Evolutionary conservation across 2,113 vertebrate species (phyloP).

Genomic region (Labeo rohita): DNA sequence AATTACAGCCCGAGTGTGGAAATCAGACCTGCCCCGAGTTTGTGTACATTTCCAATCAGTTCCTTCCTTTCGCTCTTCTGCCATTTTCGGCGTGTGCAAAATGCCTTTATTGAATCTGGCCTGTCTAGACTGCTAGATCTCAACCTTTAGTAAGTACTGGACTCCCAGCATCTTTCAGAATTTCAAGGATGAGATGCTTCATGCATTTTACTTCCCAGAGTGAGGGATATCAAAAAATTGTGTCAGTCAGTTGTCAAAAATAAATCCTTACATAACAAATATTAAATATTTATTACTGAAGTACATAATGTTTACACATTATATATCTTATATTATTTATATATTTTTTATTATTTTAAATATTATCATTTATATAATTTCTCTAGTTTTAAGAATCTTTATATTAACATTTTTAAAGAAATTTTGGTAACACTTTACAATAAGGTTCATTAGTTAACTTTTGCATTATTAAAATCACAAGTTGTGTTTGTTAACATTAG

Average conservation of each 20-base stretch:
- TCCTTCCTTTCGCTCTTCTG: conserved; percentile 22
- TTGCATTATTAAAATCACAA: no score
- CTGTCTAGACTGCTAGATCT: background rate
- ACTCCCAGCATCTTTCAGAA: background rate
- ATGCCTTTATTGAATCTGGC: background rate
- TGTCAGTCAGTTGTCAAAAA: background rate
- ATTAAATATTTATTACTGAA: background rate
- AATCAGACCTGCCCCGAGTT: conserved; percentile 5
- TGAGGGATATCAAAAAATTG: background rate
- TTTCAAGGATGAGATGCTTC: background rate
- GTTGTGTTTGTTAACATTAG: no score
- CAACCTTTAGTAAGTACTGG: background rate
- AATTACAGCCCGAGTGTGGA: conserved; percentile 35
- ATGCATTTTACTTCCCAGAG: background rate
- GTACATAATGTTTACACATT: background rate
- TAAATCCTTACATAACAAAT: background rate
- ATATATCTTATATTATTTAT: background rate
- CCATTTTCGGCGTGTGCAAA: conserved; percentile 13
- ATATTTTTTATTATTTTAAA: no score
- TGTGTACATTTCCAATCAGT: conserved; percentile 7
- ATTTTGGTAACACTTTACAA: no score
- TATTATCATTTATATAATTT: no score
- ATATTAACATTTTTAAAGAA: no score
- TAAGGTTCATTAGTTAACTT: no score
- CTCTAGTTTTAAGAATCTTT: no score